A percentile compares a stretch with the other conserved stretches of the same genome.
phyloP scores from a whole-genome alignment of 2,113 vertebrate genomes.

The Hippocampus mohnikei region DNA sequence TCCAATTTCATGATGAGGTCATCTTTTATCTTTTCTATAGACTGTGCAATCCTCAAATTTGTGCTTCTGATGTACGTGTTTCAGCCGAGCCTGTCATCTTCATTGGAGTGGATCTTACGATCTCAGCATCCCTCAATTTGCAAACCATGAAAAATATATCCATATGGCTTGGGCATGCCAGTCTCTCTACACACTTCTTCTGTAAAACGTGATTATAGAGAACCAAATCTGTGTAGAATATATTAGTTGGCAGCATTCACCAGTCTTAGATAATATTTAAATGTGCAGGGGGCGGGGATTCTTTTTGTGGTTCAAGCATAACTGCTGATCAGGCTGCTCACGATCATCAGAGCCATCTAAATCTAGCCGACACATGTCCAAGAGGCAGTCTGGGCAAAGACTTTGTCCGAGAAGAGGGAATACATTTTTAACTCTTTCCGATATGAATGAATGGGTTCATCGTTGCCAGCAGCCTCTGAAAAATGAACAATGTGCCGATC shows the following conservation, averaged over 20 bases:
- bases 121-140: slow-evolving; percentile 51
- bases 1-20: background rate
- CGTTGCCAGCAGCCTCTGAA: too few species aligned
- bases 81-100: slow-evolving; percentile 51
- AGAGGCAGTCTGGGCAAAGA: slow-evolving; percentile 35
- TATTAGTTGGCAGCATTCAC: background rate
- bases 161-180: background rate
- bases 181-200: slow-evolving; percentile 2
- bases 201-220: background rate
- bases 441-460: too few species aligned
- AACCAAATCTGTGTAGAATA: background rate
- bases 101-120: slow-evolving; percentile 49
- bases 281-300: background rate
- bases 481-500: too few species aligned
- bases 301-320: slow-evolving; percentile 10
- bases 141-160: slow-evolving; percentile 49
- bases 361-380: slow-evolving; percentile 31
- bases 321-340: slow-evolving; percentile 10
- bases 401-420: slow-evolving; percentile 23
- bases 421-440: slow-evolving; percentile 6
- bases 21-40: background rate
- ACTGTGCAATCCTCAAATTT: background rate
- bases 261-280: background rate
- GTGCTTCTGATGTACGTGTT: background rate
- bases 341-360: slow-evolving; percentile 19